phyloP scores from a whole-genome alignment of 2,113 vertebrate species.

The Calidris pugnax region DNA sequence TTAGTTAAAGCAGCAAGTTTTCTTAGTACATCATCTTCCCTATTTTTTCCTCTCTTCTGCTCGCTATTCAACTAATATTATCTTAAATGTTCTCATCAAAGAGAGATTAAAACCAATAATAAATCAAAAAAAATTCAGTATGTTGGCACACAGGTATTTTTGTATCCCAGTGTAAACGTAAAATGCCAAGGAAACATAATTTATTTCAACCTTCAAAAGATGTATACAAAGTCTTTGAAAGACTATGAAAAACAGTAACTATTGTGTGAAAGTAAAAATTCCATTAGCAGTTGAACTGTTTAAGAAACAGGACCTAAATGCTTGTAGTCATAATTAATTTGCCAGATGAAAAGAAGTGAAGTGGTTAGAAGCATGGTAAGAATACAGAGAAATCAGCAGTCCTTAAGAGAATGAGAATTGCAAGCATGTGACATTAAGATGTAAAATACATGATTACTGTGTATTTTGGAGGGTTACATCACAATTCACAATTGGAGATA shows the following conservation, averaged over 20 bases:
- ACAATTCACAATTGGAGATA: not conserved
- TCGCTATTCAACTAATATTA: not conserved
- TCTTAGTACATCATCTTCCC: not conserved
- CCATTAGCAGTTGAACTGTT: not conserved
- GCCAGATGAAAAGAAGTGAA: conserved; percentile 2
- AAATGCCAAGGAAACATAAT: not conserved
- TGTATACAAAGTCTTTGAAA: not conserved
- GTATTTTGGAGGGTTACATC: not conserved
- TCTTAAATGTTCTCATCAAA: not conserved
- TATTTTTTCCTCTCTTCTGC: not conserved
- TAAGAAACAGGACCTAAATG: not conserved
- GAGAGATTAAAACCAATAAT: not conserved
- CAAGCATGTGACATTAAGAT: not conserved
- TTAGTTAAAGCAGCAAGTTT: not conserved
- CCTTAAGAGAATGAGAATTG: not conserved
- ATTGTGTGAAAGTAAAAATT: not conserved
- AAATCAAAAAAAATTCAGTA: not conserved
- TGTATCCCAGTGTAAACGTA: not conserved
- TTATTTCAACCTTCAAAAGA: not conserved
- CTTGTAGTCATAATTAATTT: not conserved
- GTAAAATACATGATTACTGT: not conserved
- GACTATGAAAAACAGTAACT: not conserved
- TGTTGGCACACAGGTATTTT: not conserved
- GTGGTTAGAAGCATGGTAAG: not conserved
- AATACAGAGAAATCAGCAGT: not conserved